phyloP scores from a whole-genome alignment of 2,888 invertebrate species.

The Aspidiotus rigidus region DNA sequence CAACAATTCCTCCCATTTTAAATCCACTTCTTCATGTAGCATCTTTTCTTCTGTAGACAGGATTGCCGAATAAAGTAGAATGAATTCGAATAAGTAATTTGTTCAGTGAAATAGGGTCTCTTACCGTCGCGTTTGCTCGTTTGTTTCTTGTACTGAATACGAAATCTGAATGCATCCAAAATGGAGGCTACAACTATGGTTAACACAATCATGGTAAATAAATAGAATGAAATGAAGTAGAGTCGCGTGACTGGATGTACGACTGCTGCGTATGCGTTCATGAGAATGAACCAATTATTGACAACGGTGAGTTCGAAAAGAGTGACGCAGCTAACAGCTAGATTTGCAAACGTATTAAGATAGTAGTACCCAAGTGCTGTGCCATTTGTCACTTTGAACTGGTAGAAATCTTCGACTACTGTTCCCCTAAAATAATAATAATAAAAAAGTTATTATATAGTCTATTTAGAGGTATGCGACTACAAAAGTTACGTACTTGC shows the following conservation, averaged over 20 bases:
- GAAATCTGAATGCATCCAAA: conserved; percentile 75
- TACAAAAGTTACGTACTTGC: conserved; percentile 53
- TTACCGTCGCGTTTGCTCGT: conserved; percentile 67
- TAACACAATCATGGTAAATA: conserved; percentile 83
- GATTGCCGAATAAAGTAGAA: conserved; percentile 4
- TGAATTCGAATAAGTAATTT: not conserved
- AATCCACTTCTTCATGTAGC: conserved; percentile 62
- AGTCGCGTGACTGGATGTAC: conserved; percentile 62
- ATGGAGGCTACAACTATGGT: conserved; percentile 84
- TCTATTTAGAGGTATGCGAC: not conserved
- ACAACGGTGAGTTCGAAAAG: conserved; percentile 82
- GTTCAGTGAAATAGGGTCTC: conserved; percentile 28
- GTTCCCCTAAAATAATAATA: conserved; percentile 55
- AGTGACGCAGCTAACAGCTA: conserved; percentile 68
- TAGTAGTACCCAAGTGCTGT: conserved; percentile 74
- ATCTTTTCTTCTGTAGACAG: conserved; percentile 58
- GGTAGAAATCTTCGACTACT: conserved; percentile 75
- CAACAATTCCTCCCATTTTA: conserved; percentile 61
- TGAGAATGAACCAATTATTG: conserved; percentile 86
- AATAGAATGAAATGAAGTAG: conserved; percentile 82
- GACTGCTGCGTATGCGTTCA: conserved; percentile 72
- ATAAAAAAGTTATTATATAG: not conserved
- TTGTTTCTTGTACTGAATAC: conserved; percentile 75
- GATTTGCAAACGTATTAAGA: conserved; percentile 72
- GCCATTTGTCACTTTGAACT: conserved; percentile 50